Evolutionary conservation across 2,797 vertebrate genomes (phyloP).

Genomic region (Argentina silus): DNA sequence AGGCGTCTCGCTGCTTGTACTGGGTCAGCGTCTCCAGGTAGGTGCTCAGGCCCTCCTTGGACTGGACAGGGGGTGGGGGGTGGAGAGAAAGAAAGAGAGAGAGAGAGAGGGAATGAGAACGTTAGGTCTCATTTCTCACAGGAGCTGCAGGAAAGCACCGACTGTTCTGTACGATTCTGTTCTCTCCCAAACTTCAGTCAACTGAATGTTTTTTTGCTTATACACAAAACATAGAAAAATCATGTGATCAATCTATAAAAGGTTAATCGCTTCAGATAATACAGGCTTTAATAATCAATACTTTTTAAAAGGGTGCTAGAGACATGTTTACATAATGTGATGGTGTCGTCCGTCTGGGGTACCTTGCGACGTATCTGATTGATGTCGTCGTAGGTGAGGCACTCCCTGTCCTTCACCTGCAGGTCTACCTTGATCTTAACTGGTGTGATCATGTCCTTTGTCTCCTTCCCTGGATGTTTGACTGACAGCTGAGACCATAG

Average conservation of each 20-base stretch:
- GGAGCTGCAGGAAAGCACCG: no score
- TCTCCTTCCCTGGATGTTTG: constrained; percentile 4
- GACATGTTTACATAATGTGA: background rate
- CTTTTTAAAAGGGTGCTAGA: no score
- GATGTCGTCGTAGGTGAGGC: constrained; percentile 8
- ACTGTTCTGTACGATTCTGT: no score
- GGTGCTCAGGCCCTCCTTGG: constrained; percentile 79
- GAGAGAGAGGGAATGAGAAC: no score
- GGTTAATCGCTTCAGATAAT: no score
- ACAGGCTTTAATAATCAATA: no score
- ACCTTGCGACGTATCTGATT: constrained; percentile 7
- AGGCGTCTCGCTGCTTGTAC: constrained; percentile 82
- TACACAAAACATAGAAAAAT: no score
- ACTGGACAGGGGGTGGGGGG: constrained; percentile 57
- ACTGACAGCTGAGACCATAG: background rate
- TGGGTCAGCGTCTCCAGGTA: constrained; percentile 79
- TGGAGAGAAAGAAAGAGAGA: constrained; percentile 22
- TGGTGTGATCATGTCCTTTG: constrained; percentile 7
- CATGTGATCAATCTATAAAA: no score
- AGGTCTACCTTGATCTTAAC: constrained; percentile 6
- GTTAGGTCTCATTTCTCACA: no score
- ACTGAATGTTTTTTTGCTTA: no score
- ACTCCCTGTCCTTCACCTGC: background rate
- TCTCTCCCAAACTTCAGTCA: no score
- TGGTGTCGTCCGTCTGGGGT: background rate